Conservation (phyloP, 2,113 vertebrate genomes). For the Tapirus terrestris region DNA sequence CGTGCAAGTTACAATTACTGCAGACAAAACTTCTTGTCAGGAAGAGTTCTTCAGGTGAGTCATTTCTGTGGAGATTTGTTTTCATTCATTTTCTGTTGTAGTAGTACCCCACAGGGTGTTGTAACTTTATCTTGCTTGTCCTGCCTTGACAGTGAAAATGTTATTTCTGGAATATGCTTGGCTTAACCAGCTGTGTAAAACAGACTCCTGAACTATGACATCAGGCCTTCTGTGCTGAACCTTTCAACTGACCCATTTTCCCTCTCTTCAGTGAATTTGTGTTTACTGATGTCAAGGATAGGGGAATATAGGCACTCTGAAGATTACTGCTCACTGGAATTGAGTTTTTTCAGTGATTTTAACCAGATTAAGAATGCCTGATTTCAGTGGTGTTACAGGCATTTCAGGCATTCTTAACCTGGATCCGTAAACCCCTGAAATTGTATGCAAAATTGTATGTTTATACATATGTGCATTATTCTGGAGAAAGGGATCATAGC, state of each 20-base stretch:
- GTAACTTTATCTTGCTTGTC: not conserved
- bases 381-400: too few species aligned
- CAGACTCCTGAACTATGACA: not conserved
- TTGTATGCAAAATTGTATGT: not conserved
- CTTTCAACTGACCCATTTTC: not conserved
- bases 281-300: not conserved
- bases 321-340: not conserved
- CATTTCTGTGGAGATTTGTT: not conserved
- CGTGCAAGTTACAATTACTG: conserved; percentile 92
- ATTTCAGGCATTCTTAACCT: not conserved
- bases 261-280: not conserved
- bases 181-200: not conserved
- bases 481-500: not conserved
- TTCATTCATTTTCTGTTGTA: not conserved
- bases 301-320: not conserved
- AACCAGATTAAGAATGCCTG: too few species aligned
- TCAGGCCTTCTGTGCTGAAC: not conserved
- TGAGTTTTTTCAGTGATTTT: not conserved
- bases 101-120: not conserved
- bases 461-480: not conserved
- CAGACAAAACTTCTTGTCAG: conserved; percentile 96
- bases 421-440: not conserved
- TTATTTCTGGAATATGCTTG: conserved; percentile 1
- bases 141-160: not conserved
- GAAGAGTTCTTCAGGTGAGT: conserved; percentile 93